Percentiles rank a stretch among this genome's conserved stretches.
Evolutionary conservation across 2,113 vertebrate species (phyloP).

Genomic region (cattle (Bos taurus)): ARS-UCD2.0 NC_037343.1:13485501-13486000

Average conservation of each 20-base stretch:
- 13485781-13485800: not conserved
- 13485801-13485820: not conserved
- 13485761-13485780: not conserved
- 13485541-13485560: not conserved
- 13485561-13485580: not conserved
- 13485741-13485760: not conserved
- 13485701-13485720: not conserved
- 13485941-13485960: too few relatives aligned
- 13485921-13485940: too few relatives aligned
- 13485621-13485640: not conserved
- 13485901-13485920: too few relatives aligned
- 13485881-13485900: too few relatives aligned
- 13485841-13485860: not conserved
- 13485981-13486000: too few relatives aligned
- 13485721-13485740: not conserved
- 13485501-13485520: not conserved
- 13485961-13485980: too few relatives aligned
- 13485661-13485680: not conserved
- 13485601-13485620: not conserved
- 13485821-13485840: not conserved
- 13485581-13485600: not conserved
- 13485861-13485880: not conserved
- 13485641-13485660: not conserved
- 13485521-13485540: not conserved
- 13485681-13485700: not conserved